These are phyloP conservation scores for Acestrorhynchus altus DNA, from an alignment of 2,797 vertebrate genomes.

Conservation along the genomic window DNA sequence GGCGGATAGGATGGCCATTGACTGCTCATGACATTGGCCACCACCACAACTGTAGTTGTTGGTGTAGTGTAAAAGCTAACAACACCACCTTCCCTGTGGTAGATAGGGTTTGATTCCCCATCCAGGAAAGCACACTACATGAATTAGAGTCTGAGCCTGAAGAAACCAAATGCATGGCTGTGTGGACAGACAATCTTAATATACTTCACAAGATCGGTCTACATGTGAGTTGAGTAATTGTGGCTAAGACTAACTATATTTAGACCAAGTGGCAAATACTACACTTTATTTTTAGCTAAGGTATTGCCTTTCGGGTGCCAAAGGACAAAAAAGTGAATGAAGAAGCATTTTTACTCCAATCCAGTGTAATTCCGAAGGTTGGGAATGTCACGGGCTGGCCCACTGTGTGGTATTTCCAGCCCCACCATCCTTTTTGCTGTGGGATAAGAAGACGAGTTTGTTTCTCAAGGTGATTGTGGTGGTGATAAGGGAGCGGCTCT, in stretches of 20 bases:
- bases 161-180: no score
- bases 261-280: background rate
- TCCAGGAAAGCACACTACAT: no score
- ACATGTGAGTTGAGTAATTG: no score
- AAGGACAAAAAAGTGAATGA: background rate
- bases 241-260: background rate
- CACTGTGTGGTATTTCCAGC: background rate
- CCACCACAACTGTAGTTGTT: no score
- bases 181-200: no score
- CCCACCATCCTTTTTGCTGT: slow-evolving; percentile 56
- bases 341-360: background rate
- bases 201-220: no score
- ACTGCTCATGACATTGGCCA: no score
- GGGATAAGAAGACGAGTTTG: slow-evolving; percentile 74
- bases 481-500: slow-evolving; percentile 80
- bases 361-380: background rate
- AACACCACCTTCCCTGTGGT: no score
- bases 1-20: no score
- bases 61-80: no score
- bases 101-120: no score
- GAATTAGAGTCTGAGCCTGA: no score
- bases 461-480: slow-evolving; percentile 83
- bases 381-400: slow-evolving; percentile 21
- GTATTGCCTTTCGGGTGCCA: background rate
- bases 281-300: background rate